Base-by-base conservation (phyloP, 2,113 vertebrate genomes). In the Megaceryle torquata region DNA sequence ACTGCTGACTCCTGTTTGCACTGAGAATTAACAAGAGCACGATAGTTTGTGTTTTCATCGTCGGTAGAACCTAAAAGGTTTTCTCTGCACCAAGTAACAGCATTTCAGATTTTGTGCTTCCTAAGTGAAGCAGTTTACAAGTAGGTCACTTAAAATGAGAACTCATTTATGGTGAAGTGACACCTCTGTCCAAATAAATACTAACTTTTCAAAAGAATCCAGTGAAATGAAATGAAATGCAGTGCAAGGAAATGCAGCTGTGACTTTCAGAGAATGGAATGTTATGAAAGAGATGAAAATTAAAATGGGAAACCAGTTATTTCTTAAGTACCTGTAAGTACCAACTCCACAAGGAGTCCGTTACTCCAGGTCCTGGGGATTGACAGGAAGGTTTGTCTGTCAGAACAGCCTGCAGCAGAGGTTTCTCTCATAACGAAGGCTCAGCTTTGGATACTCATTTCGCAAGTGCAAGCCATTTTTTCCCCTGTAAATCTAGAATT, bases 291-390 rank as follows among this genome's bases (percentile, higher is more conserved):
- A 89, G 79, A 70, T 91, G 84, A 82, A 91, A 72, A 90, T 81
- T 72, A 87, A 90, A 94, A 94, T 50, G 83, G 72, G 50, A 95
- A 95, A 48, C 46, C 76, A 54, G 83, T 81, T 86, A 89, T 91
- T 95, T 82, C 91, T 90, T 84, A 82, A 97, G 80, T 82, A 90
- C 51, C 86, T 88, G 69, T 65, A 39, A 78, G 69, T 63, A 85
- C 75, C 64, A 92, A 91, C 89, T 96, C 80, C 94, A 85, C 70
- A 54, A 20, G 60, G 82, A 87, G 89, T 35, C 82, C 21, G 54
- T 84, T 75, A 78, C 72, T 89, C 82, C 54, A 31, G 80, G 90
- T 82, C 96, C 29, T 31, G 53, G 64, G 85, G 94, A 54, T 60
- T 85, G 94, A 44, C 79, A 91, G 77, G 5, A 39, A 82, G 74